phyloP scores from a whole-genome alignment of 2,888 invertebrate genomes.

The Drosophila atripex region DNA sequence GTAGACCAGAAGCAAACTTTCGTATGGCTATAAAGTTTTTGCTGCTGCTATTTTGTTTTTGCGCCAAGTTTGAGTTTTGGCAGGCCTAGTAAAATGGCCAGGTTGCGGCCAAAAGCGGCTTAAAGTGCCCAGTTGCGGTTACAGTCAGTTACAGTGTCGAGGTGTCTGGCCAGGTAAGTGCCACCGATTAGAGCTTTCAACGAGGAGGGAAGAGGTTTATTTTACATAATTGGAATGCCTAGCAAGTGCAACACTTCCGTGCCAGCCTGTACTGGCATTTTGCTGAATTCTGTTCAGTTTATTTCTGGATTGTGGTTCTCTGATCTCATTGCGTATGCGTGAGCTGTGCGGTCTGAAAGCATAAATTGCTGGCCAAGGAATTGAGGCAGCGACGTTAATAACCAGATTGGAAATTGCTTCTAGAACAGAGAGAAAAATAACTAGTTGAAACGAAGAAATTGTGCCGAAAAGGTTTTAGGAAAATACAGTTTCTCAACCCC shows the following conservation, averaged over 20 bases:
- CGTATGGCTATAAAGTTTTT: constrained; percentile 16
- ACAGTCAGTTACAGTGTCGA: constrained; percentile 17
- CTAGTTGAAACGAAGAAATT: neutral
- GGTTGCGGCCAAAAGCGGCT: neutral
- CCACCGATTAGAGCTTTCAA: constrained; percentile 16
- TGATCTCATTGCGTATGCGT: constrained; percentile 65
- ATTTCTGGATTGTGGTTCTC: constrained; percentile 24
- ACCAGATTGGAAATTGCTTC: constrained; percentile 61
- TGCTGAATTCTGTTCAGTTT: constrained; percentile 3
- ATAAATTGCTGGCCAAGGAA: constrained; percentile 63
- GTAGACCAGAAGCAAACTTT: constrained; percentile 47
- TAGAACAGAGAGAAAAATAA: neutral
- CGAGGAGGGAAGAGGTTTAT: neutral
- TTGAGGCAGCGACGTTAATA: constrained; percentile 55
- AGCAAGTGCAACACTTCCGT: constrained; percentile 59
- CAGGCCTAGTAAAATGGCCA: constrained; percentile 44
- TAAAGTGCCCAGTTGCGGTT: constrained; percentile 18
- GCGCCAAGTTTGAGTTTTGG: constrained; percentile 29
- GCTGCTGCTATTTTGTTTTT: neutral
- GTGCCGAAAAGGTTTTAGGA: too few species aligned
- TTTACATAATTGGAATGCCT: constrained; percentile 53
- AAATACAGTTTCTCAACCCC: too few species aligned
- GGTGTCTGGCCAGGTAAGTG: constrained; percentile 5
- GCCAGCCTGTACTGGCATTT: constrained; percentile 24
- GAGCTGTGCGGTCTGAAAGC: constrained; percentile 47